Base-by-base conservation (phyloP, 2,797 vertebrate genomes). In the Poeciliopsis paucimaculata region DNA sequence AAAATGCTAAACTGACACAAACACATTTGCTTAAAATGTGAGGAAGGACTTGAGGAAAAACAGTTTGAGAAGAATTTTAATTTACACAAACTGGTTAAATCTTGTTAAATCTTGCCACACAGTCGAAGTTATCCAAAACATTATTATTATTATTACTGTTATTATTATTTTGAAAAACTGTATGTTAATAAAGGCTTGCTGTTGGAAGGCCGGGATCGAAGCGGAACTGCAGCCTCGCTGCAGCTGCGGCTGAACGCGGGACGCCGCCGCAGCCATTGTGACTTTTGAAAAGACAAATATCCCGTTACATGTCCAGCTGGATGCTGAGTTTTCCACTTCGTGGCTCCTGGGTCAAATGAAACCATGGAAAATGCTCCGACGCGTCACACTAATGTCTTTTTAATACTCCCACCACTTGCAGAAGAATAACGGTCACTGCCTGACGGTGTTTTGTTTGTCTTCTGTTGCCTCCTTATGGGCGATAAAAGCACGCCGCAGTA, bases 221-320 rank as follows among this genome's bases (percentile, higher is more conserved):
- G 66, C 66, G 12, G 9, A 70, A 12, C 4, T 68, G 64, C 36
- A 66, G 16, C 64, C 18, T 41, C 36, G 10, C 28, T 16, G 31
- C 15, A 62, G 60, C 1, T 62, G 28, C 28, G 3, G 60, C 28
- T 62, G n/a, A 62, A 34, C 28, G 68, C 26, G 12, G 10, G 20
- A 26, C 36, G 28, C 15, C 11, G 12, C 39, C 6, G 12, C 39
- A n/a, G 80, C 86, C 80, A 90, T 93, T 93, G 89, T 94, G 51
- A 66, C 73, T 73, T 80, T 64, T 92, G 85, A 91, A 90, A 87
- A 89, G 91, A 81, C 55, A 80, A 81, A 88, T 93, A 90, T 93
- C 92, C 73, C n/a, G 77, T 94, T 93, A 91, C 92, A 84, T 72
- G 88, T 89, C 80, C 72, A 45, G 81, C 85, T 82, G 85, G 80